phyloP scores from a whole-genome alignment of 2,113 vertebrate species.

The Ptilonorhynchus violaceus region DNA sequence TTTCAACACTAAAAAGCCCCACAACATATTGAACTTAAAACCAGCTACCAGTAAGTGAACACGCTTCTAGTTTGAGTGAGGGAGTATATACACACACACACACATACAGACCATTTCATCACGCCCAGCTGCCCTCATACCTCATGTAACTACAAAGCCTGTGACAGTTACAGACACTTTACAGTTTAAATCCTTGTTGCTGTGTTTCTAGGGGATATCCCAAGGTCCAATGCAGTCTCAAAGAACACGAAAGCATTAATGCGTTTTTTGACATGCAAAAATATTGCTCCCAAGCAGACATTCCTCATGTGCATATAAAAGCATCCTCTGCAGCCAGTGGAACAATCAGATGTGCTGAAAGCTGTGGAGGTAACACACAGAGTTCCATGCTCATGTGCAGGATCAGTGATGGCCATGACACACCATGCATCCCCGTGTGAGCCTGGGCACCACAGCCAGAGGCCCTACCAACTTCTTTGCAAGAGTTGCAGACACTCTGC shows the following conservation, averaged over 20 bases:
- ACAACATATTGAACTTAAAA: background rate
- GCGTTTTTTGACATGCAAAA: background rate
- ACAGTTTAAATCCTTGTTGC: background rate
- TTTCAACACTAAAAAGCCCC: background rate
- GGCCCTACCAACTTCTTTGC: background rate
- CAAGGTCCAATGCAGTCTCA: background rate
- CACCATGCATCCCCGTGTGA: accelerated
- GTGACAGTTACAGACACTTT: background rate
- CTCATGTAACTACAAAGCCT: background rate
- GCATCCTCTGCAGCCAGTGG: background rate
- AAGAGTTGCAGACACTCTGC: background rate
- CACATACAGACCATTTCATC: background rate
- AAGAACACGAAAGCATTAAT: background rate
- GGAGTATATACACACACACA: background rate
- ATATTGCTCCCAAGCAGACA: background rate
- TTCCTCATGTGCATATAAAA: background rate
- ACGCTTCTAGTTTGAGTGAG: background rate
- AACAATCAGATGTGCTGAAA: background rate
- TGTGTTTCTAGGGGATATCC: background rate
- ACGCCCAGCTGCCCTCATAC: background rate
- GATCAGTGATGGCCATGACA: background rate
- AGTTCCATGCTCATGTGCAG: accelerated
- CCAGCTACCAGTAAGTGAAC: background rate
- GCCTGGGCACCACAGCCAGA: background rate
- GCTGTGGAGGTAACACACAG: background rate